Evolutionary conservation across 2,888 invertebrate species (phyloP).

Genomic region (Melolontha melolontha): DNA sequence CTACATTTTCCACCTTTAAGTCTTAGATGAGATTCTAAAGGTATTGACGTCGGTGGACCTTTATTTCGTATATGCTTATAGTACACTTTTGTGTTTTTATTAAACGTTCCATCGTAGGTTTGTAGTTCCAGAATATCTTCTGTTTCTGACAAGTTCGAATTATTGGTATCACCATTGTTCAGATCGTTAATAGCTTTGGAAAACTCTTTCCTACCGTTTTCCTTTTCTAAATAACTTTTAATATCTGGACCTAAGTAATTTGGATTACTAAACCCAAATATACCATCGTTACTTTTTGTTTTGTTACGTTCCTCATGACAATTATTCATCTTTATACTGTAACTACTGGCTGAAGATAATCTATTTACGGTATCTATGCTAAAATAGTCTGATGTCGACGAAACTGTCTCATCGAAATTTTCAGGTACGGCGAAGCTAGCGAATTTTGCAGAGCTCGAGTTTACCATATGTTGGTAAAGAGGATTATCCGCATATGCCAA

Average conservation of each 20-base stretch:
- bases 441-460: slow-evolving; percentile 72
- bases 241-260: slow-evolving; percentile 80
- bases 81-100: slow-evolving; percentile 60
- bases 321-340: slow-evolving; percentile 62
- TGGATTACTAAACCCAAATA: slow-evolving; percentile 80
- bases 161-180: slow-evolving; percentile 70
- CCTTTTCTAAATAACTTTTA: slow-evolving; percentile 57
- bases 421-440: slow-evolving; percentile 70
- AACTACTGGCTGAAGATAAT: slow-evolving; percentile 67
- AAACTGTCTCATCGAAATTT: slow-evolving; percentile 68
- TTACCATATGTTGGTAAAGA: slow-evolving; percentile 69
- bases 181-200: slow-evolving; percentile 71
- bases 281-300: slow-evolving; percentile 61
- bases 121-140: slow-evolving; percentile 61
- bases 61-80: slow-evolving; percentile 56
- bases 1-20: slow-evolving; percentile 60
- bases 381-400: slow-evolving; percentile 82
- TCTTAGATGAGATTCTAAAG: slow-evolving; percentile 63
- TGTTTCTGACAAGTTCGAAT: slow-evolving; percentile 42
- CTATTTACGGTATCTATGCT: slow-evolving; percentile 77
- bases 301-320: slow-evolving; percentile 60
- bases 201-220: slow-evolving; percentile 52
- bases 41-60: slow-evolving; percentile 67
- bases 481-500: slow-evolving; percentile 66
- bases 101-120: slow-evolving; percentile 58